phyloP scores from a whole-genome alignment of 2,113 vertebrate species.

The Etia nguti region DNA sequence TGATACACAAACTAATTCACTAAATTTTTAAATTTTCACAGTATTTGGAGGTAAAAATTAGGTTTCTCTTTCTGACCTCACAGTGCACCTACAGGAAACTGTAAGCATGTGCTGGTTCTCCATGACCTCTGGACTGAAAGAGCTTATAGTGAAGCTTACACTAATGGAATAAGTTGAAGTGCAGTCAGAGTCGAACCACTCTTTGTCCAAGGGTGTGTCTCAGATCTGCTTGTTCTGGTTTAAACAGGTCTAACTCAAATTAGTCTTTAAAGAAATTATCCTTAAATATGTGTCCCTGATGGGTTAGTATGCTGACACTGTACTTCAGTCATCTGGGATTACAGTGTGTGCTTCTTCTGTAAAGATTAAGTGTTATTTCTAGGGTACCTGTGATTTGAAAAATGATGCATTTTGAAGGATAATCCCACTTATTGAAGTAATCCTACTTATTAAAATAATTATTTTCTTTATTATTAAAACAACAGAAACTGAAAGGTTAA shows the following conservation, averaged over 20 bases:
- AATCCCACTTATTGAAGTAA: background rate
- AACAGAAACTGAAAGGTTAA: background rate
- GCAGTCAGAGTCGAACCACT: background rate
- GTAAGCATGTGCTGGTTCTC: background rate
- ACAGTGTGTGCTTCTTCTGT: background rate
- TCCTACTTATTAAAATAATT: background rate
- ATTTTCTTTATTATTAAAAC: background rate
- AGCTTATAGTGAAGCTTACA: conserved; percentile 36
- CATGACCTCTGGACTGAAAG: conserved; percentile 3
- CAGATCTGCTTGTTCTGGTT: background rate
- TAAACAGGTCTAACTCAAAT: background rate
- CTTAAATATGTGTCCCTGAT: background rate
- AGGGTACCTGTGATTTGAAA: background rate
- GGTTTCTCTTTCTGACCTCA: background rate
- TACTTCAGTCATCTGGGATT: background rate
- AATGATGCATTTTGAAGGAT: background rate
- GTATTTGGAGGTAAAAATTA: background rate
- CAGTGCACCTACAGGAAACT: background rate
- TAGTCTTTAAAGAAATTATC: background rate
- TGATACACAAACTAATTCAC: background rate
- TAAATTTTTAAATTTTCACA: accelerated
- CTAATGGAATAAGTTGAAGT: conserved; percentile 43
- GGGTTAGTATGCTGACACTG: background rate
- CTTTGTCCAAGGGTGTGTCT: background rate
- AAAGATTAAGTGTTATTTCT: background rate